Evolutionary conservation across 2,888 invertebrate genomes (phyloP).

Genomic region (Euspilapteryx auroguttella): DNA sequence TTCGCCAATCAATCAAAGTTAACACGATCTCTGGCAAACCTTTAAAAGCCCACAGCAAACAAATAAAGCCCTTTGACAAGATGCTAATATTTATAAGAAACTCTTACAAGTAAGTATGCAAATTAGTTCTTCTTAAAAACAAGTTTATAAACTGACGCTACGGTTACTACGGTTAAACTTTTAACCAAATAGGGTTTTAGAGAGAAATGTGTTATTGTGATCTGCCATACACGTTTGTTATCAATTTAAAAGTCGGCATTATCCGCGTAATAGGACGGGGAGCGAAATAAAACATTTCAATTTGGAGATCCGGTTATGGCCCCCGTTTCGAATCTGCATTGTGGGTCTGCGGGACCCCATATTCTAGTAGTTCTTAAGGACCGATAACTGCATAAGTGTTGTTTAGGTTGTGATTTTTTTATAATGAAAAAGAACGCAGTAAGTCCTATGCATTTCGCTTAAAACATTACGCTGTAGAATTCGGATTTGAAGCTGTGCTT

Average conservation of each 20-base stretch:
- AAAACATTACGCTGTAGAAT: too few relatives aligned
- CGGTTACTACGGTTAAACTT: constrained; percentile 53
- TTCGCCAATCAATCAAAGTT: too few relatives aligned
- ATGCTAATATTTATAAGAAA: too few relatives aligned
- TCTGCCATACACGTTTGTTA: constrained; percentile 38
- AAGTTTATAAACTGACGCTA: constrained; percentile 29
- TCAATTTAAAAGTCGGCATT: constrained; percentile 56
- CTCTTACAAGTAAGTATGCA: constrained; percentile 25
- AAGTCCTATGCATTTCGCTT: too few relatives aligned
- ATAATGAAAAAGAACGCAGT: too few relatives aligned
- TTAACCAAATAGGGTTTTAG: constrained; percentile 44
- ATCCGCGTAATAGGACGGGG: constrained; percentile 39
- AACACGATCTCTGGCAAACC: constrained; percentile 28
- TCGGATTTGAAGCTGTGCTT: too few relatives aligned
- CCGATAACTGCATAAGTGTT: constrained; percentile 14
- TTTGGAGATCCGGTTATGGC: constrained; percentile 57
- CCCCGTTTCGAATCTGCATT: constrained; percentile 50
- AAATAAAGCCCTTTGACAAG: too few relatives aligned
- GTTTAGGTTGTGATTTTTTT: too few relatives aligned
- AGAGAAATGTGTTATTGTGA: constrained; percentile 25
- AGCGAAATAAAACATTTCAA: constrained; percentile 58
- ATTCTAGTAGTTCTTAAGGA: constrained; percentile 43
- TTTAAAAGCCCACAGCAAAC: too few relatives aligned
- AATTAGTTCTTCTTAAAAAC: constrained; percentile 18
- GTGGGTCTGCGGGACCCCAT: constrained; percentile 51